Percentiles rank a stretch among this genome's conserved stretches.
phyloP scores from a whole-genome alignment of 2,888 invertebrate genomes.

The Philereme vetulata region DNA sequence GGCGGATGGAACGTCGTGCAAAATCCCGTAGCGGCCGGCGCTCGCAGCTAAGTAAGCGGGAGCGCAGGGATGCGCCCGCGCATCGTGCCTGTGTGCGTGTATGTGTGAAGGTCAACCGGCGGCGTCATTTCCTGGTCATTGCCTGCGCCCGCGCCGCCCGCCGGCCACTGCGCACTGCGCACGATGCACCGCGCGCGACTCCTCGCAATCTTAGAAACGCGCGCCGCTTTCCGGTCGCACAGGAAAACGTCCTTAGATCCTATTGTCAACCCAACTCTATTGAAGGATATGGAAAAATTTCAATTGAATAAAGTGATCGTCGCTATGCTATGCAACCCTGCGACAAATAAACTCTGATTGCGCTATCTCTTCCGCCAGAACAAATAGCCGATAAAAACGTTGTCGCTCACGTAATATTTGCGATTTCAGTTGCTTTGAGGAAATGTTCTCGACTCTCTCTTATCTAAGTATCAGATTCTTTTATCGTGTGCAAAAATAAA shows the following conservation, averaged over 20 bases:
- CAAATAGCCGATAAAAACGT: slow-evolving; percentile 45
- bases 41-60: slow-evolving; percentile 37
- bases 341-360: slow-evolving; percentile 40
- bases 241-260: slow-evolving; percentile 63
- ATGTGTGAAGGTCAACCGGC: slow-evolving; percentile 76
- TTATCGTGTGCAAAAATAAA: slow-evolving; percentile 59
- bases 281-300: slow-evolving; percentile 54
- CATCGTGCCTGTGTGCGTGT: slow-evolving; percentile 45
- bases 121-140: slow-evolving; percentile 84
- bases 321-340: slow-evolving; percentile 35
- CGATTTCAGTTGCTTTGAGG: slow-evolving; percentile 66
- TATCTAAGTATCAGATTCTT: slow-evolving; percentile 53
- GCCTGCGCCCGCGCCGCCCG: slow-evolving; percentile 66
- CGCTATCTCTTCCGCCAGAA: slow-evolving; percentile 60
- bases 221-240: slow-evolving; percentile 72
- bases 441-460: slow-evolving; percentile 61
- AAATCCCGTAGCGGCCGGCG: slow-evolving; percentile 42
- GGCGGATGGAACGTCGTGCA: slow-evolving; percentile 12
- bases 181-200: slow-evolving; percentile 39
- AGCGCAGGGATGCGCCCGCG: slow-evolving; percentile 50
- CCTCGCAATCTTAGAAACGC: slow-evolving; percentile 61
- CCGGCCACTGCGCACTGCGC: slow-evolving; percentile 46
- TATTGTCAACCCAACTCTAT: slow-evolving; percentile 50
- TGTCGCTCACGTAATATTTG: slow-evolving; percentile 48
- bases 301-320: slow-evolving; percentile 32